Base-by-base conservation (phyloP, 2,797 vertebrate genomes). In the Melanotaenia boesemani region DNA sequence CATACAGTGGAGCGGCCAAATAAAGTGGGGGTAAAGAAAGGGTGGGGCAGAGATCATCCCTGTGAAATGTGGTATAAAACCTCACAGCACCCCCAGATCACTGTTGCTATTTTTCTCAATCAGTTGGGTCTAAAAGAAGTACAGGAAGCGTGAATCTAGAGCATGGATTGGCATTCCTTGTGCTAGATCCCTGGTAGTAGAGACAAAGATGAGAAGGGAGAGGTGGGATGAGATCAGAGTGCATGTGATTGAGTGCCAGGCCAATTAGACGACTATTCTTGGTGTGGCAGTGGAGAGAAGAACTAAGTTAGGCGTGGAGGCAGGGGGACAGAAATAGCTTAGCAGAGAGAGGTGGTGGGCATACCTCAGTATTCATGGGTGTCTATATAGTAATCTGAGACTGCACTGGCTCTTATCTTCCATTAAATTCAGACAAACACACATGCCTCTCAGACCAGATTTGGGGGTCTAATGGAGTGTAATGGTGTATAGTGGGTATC, bases 231-330 rank as follows among this genome's bases (percentile, higher is more conserved):
- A 85, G 76, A 90, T 82, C 83, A 69, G 72, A 81, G 77, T 67
- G 78, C 82, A 84, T 88, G 79, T 78, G 88, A 85, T 80, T 70
- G 37, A 44, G 71, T 85, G 77, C 87, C 86, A 86, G 86, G 72
- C 88, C 90, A 92, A 95, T 94, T 92, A 93, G 74, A 92, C 67
- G 77, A 81, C 89, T 91, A 92, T 92, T 93, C 67, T 72, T 87
- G 86, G 86, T 15, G 80, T 79, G 83, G 84, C 70, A 68, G 80
- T 75, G 84, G 83, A 71, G 80, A 79, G 77, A 46, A 32, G 67
- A 72, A 78, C 80, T 79, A 75, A 12, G 74, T 80, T 77, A 60
- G 80, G 63, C 61, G 67, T 73, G 70, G 63, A 81, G 70, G 86
- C 82, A 83, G 79, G 75, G 39, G 15, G 89, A 93, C 87, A 86